Percentiles rank a stretch among this genome's conserved stretches.
Evolutionary conservation across 2,113 vertebrate genomes (phyloP).

Genomic region (Naja naja): DNA sequence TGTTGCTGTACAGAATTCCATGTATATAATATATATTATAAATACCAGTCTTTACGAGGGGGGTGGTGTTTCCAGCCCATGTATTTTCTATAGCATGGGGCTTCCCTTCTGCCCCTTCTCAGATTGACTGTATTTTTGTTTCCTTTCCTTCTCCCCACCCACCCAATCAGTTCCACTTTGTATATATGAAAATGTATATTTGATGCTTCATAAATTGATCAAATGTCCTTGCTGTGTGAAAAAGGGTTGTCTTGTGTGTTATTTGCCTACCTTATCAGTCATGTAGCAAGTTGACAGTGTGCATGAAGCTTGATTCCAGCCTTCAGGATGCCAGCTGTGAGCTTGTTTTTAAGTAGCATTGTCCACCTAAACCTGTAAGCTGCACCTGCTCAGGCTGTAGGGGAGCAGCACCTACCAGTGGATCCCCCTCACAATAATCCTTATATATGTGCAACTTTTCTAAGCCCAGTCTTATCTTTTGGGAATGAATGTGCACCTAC

Average conservation of each 20-base stretch:
- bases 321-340: neutral
- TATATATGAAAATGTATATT: slow-evolving; percentile 75
- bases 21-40: slow-evolving; percentile 35
- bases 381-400: neutral
- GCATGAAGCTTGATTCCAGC: neutral
- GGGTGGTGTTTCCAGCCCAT: neutral
- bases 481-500: neutral
- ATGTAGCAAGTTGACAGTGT: too few relatives aligned
- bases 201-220: slow-evolving; percentile 73
- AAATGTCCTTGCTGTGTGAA: slow-evolving; percentile 58
- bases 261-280: neutral
- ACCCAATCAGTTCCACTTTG: slow-evolving; percentile 59
- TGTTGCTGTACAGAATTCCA: slow-evolving; percentile 26
- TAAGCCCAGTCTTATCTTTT: neutral
- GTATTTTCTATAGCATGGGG: slow-evolving; percentile 19
- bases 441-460: neutral
- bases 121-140: slow-evolving; percentile 18
- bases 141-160: neutral
- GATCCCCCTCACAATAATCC: neutral
- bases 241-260: slow-evolving; percentile 6
- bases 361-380: neutral
- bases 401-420: neutral
- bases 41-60: slow-evolving; percentile 19
- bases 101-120: neutral
- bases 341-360: neutral